Conservation (phyloP, 2,888 invertebrate species). For the Sisyra nigra region DNA sequence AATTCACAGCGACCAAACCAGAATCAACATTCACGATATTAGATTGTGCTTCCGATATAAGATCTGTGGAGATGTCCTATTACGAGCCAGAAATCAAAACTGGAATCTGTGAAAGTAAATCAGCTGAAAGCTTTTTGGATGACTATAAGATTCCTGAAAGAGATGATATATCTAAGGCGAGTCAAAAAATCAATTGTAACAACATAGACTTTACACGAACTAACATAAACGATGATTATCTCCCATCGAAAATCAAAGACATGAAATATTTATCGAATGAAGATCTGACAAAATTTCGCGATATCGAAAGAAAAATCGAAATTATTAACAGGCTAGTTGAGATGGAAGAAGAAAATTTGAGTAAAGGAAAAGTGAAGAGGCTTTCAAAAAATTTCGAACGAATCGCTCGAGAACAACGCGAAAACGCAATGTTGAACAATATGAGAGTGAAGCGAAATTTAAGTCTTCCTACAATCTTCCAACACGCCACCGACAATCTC, state of each 20-base stretch:
- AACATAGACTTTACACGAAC: neutral
- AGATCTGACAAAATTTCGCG: conserved; percentile 42
- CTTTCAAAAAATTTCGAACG: conserved; percentile 56
- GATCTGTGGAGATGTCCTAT: conserved; percentile 2
- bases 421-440: conserved; percentile 28
- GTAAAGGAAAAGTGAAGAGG: conserved; percentile 49
- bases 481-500: neutral
- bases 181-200: neutral
- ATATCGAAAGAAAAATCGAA: conserved; percentile 52
- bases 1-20: neutral
- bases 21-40: conserved; percentile 1
- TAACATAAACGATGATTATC: neutral
- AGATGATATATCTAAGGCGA: neutral
- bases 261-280: conserved; percentile 22
- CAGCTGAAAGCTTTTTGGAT: neutral
- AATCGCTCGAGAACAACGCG: conserved; percentile 35
- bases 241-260: conserved; percentile 2
- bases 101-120: conserved; percentile 1
- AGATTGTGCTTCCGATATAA: conserved; percentile 3
- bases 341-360: conserved; percentile 48
- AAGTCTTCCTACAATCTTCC: conserved; percentile 34
- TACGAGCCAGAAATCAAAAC: conserved; percentile 3
- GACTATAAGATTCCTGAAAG: neutral
- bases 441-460: conserved; percentile 43
- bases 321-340: conserved; percentile 53